Conservation (phyloP, 2,797 vertebrate genomes). For the Mus minutoides region DNA sequence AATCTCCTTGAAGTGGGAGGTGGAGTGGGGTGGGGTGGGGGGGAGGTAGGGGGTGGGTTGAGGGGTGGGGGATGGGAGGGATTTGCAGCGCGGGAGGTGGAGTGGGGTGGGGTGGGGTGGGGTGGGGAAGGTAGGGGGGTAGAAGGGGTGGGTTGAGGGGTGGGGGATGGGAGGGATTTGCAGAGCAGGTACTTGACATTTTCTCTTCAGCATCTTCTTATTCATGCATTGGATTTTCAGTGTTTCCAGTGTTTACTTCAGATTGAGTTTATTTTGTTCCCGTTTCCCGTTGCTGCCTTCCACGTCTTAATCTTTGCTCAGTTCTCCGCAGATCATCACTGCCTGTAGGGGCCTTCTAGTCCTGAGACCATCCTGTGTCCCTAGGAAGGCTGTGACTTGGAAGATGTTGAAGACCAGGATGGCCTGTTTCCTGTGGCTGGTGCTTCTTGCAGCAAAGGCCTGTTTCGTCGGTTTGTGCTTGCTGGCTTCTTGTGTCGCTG, state of each 20-base stretch:
- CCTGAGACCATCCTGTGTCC: not conserved
- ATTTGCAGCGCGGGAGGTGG: not conserved
- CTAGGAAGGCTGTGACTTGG: not conserved
- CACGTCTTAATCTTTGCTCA: not conserved
- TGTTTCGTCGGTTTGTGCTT: not conserved
- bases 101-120: not conserved
- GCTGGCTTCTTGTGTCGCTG: not conserved
- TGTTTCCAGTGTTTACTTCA: not conserved
- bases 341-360: not conserved
- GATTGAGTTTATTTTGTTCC: accelerated
- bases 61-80: not conserved
- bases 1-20: not conserved
- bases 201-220: not conserved
- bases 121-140: too few relatives aligned
- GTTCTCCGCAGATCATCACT: accelerated
- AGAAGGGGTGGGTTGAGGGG: too few relatives aligned
- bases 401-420: accelerated
- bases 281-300: not conserved
- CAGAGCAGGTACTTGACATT: not conserved
- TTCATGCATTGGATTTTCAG: too few relatives aligned
- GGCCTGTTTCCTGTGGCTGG: not conserved
- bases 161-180: not conserved
- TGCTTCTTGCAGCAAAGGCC: not conserved
- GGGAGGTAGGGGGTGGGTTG: too few relatives aligned
- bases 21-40: not conserved